Conservation (phyloP, 2,113 vertebrate genomes). For the Machaerirhynchus nigripectus region DNA sequence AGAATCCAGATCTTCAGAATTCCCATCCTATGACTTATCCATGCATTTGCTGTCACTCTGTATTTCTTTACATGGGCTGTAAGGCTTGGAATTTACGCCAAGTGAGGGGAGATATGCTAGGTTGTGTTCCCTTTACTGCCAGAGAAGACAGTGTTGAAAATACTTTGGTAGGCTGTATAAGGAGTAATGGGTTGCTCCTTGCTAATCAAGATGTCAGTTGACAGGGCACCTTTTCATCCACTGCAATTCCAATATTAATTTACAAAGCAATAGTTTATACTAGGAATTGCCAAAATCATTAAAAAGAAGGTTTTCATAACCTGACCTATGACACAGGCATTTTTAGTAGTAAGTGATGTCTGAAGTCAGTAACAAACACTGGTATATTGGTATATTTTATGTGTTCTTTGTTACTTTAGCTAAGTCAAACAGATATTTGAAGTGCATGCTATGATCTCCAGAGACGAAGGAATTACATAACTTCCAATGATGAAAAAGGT, state of each 20-base stretch:
- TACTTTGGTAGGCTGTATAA: neutral
- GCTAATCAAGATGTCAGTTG: neutral
- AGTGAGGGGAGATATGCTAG: neutral
- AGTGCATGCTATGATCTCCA: neutral
- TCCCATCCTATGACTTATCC: neutral
- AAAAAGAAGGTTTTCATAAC: neutral
- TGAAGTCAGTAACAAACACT: neutral
- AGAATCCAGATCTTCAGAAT: neutral
- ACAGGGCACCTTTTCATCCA: neutral
- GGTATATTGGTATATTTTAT: neutral
- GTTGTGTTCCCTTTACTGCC: neutral
- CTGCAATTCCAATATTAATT: neutral
- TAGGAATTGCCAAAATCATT: neutral
- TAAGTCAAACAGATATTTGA: neutral
- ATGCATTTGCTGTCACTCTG: neutral
- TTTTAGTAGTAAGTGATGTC: neutral
- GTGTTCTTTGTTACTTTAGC: neutral
- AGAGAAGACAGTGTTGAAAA: neutral
- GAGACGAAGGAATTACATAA: neutral
- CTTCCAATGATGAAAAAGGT: neutral
- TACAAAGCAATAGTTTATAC: neutral
- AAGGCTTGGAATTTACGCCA: neutral
- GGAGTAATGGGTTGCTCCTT: neutral
- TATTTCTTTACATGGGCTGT: neutral
- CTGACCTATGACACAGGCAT: neutral